Evolutionary conservation across 2,888 invertebrate genomes (phyloP).

Genomic region (Graphium colonna): DNA sequence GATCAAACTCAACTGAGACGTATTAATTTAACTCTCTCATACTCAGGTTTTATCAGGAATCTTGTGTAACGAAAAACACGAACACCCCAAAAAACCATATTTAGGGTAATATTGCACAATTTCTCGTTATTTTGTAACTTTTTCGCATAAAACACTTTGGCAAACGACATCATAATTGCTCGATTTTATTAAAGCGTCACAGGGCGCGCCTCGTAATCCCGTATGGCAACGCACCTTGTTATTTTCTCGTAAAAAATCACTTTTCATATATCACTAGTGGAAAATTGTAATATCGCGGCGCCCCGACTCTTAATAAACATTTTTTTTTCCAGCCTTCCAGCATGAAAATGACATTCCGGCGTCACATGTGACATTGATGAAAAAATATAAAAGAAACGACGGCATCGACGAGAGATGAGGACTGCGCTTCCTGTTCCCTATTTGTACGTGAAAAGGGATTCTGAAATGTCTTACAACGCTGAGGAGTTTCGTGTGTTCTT

Average conservation of each 20-base stretch:
- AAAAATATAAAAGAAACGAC: constrained; percentile 78
- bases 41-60: too few species aligned
- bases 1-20: too few species aligned
- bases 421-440: constrained; percentile 18
- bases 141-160: background rate
- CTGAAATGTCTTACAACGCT: background rate
- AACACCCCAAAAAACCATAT: too few species aligned
- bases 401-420: constrained; percentile 53
- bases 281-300: constrained; percentile 75
- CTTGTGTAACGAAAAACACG: too few species aligned
- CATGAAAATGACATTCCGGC: constrained; percentile 78
- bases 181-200: constrained; percentile 48
- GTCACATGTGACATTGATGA: constrained; percentile 80
- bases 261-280: constrained; percentile 78
- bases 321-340: constrained; percentile 70
- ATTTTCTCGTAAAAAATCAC: constrained; percentile 77
- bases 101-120: too few species aligned
- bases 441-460: constrained; percentile 17
- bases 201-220: constrained; percentile 60
- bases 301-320: constrained; percentile 74
- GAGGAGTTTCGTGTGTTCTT: too few species aligned
- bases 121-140: too few species aligned
- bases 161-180: constrained; percentile 8
- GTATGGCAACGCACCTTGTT: constrained; percentile 65
- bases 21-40: too few species aligned